These are phyloP conservation scores for Drosophila nigromelanica DNA, from an alignment of 1,140 invertebrate species.

Conservation along the genomic window DNA sequence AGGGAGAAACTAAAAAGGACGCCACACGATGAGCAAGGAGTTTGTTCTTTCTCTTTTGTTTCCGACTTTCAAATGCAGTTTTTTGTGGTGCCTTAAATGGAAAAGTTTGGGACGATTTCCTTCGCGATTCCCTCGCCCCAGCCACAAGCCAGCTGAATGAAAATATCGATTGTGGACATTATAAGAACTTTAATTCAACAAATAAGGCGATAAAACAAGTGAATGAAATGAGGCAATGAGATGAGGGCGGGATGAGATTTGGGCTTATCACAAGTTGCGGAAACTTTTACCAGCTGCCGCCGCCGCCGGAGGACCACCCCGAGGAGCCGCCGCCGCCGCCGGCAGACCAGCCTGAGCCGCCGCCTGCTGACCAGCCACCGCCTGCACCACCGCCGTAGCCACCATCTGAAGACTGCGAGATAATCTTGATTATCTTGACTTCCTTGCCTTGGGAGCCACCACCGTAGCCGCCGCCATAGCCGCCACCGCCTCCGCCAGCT, in stretches of 20 bases:
- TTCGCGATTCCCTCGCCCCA: slow-evolving; percentile 25
- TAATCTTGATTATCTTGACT: slow-evolving; percentile 68
- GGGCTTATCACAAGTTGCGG: slow-evolving; percentile 50
- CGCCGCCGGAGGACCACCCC: slow-evolving; percentile 54
- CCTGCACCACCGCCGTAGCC: slow-evolving; percentile 49
- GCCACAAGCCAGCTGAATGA: not conserved
- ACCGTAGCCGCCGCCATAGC: slow-evolving; percentile 34
- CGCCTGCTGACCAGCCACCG: slow-evolving; percentile 37
- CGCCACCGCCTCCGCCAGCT: slow-evolving; percentile 26
- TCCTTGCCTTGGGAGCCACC: slow-evolving; percentile 47
- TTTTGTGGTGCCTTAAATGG: slow-evolving; percentile 60
- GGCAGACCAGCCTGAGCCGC: slow-evolving; percentile 46
- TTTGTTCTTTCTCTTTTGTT: slow-evolving; percentile 22
- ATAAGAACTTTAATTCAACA: slow-evolving; percentile 71
- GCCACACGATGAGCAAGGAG: not conserved
- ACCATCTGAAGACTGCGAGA: slow-evolving; percentile 47
- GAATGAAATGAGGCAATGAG: slow-evolving; percentile 35
- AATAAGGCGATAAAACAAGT: slow-evolving; percentile 32
- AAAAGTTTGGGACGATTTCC: slow-evolving; percentile 70
- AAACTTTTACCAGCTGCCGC: slow-evolving; percentile 59
- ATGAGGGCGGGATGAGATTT: slow-evolving; percentile 25
- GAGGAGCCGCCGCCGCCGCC: slow-evolving; percentile 46
- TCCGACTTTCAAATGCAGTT: slow-evolving; percentile 44
- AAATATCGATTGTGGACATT: slow-evolving; percentile 52
- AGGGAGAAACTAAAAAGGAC: slow-evolving; percentile 3